These are phyloP conservation scores for Protonibea diacanthus DNA, from an alignment of 2,797 vertebrate genomes.

Conservation along the genomic window DNA sequence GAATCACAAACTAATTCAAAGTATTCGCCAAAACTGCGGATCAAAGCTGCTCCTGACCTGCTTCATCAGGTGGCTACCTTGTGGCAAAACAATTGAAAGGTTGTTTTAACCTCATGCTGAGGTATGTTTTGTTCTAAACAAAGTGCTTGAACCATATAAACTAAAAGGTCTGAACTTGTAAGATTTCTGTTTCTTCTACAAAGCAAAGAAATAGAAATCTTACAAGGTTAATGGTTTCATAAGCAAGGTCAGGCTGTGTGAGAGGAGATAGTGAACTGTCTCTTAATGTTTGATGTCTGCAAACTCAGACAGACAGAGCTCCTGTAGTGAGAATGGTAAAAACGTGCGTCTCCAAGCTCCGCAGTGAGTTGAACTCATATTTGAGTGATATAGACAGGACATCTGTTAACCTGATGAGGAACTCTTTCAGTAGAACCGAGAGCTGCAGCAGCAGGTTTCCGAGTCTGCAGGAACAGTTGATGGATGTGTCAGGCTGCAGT, in stretches of 20 bases:
- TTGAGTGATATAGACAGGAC: conserved; percentile 47
- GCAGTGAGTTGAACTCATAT: conserved; percentile 33
- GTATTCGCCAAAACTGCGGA: conserved; percentile 10
- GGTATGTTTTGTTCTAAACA: conserved; percentile 11
- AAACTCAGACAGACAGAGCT: conserved; percentile 19
- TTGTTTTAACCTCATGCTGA: conserved; percentile 1
- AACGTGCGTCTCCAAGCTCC: conserved; percentile 13
- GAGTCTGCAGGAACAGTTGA: conserved; percentile 45
- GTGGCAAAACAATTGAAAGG: background rate
- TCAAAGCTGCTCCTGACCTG: conserved; percentile 27
- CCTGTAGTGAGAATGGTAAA: conserved; percentile 19
- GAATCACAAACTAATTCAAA: conserved; percentile 40
- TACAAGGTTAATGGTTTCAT: conserved; percentile 32
- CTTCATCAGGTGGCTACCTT: conserved; percentile 2
- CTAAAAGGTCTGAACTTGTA: background rate
- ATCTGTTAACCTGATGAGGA: conserved; percentile 46
- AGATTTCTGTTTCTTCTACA: too few relatives aligned
- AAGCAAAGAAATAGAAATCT: conserved; percentile 11
- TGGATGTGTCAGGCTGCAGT: conserved; percentile 46
- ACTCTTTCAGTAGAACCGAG: conserved; percentile 26
- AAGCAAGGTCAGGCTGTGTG: conserved; percentile 13
- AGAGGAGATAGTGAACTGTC: conserved; percentile 15
- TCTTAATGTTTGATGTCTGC: conserved; percentile 2
- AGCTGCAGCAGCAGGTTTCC: conserved; percentile 29
- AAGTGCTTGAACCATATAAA: conserved; percentile 27